Base-by-base conservation (phyloP, 1,140 invertebrate species). In the Leptinotarsa defecta region DNA sequence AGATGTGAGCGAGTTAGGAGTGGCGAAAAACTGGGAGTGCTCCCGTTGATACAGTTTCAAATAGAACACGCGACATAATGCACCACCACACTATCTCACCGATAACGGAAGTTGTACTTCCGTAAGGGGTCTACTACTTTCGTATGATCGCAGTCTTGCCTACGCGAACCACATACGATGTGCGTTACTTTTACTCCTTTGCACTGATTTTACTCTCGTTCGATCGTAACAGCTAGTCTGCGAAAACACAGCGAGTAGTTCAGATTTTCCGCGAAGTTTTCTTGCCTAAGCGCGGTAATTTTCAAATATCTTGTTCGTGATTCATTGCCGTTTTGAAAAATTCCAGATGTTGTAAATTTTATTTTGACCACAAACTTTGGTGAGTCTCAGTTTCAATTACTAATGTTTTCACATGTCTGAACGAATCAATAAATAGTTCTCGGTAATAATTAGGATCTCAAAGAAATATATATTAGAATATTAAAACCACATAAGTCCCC, bases 61-160 rank as follows among this genome's bases (percentile, higher is more conserved):
- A 68, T 64, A 52, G 19, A 75, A 34, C 64, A 57, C 43, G 65
- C 62, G 68, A 61, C 67, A 48, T 68, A 62, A 61, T 17, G 17
- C 52, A 19, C 15, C 52, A 57, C 6, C 62, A 70, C 71, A 76
- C 77, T 78, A 78, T 78, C 77, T 19, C 48, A 78, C 67, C 20
- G 49, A 22, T 24, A 75, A 68, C 77, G 77, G 77, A 78, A 78
- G 77, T 75, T 73, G 34, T 74, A 76, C 75, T 78, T 78, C 77
- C 77, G 77, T 69, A 69, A 70, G 75, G 75, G 75, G 73, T 72
- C 48, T 22, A 63, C 48, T 74, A 19, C 22, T 27, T 68, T 27
- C 48, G 52, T 57, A n/a, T 13, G 52, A 71, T 17, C 13, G 57
- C 48, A 57, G 57, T 61, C 43, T 71, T 52, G 43, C 20, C 68